These are phyloP conservation scores for Paramisgurnus dabryanus DNA, from an alignment of 2,113 vertebrate species.

Conservation along the genomic window DNA sequence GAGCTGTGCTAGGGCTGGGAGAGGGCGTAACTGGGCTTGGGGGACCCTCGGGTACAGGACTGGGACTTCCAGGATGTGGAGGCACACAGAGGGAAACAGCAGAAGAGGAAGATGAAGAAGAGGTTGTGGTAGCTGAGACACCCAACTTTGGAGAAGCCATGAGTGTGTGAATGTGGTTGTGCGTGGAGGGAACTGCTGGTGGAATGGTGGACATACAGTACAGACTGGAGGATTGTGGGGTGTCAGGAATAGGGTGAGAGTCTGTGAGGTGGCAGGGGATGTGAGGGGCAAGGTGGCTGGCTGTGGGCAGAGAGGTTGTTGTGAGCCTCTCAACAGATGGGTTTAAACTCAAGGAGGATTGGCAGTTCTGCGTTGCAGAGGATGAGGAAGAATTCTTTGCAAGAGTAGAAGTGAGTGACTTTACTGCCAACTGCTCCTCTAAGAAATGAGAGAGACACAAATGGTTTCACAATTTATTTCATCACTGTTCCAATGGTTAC, in stretches of 20 bases:
- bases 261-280: conserved; percentile 53
- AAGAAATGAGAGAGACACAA: conserved; percentile 41
- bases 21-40: conserved; percentile 80
- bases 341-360: conserved; percentile 36
- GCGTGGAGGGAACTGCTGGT: conserved; percentile 49
- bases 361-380: conserved; percentile 57
- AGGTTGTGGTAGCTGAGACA: conserved; percentile 74
- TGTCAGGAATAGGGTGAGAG: conserved; percentile 51
- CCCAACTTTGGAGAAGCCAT: conserved; percentile 81
- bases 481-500: not conserved
- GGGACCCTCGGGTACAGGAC: conserved; percentile 76
- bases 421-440: conserved; percentile 67
- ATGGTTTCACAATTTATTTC: not conserved
- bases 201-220: conserved; percentile 34
- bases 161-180: conserved; percentile 49
- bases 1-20: conserved; percentile 73
- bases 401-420: conserved; percentile 54
- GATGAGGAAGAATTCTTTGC: conserved; percentile 59
- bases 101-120: conserved; percentile 71
- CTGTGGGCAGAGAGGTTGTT: conserved; percentile 36
- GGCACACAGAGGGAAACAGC: conserved; percentile 73
- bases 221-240: conserved; percentile 33
- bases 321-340: conserved; percentile 54
- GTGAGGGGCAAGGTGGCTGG: conserved; percentile 39
- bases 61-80: conserved; percentile 70